phyloP scores from a whole-genome alignment of 2,797 vertebrate genomes.

The Enteromius afrohamiltoni region DNA sequence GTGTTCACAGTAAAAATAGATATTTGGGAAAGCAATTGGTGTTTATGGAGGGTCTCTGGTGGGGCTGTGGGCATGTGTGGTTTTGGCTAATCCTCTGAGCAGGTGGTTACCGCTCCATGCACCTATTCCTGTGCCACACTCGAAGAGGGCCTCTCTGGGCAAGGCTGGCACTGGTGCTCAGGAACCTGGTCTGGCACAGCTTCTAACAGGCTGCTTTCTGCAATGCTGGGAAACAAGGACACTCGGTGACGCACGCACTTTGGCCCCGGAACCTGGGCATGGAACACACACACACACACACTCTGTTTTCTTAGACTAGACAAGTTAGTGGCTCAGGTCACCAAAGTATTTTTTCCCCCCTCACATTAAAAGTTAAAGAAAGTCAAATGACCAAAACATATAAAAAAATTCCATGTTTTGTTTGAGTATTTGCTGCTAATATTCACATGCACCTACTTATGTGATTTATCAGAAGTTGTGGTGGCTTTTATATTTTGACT shows the following conservation, averaged over 20 bases:
- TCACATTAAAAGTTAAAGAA: not conserved
- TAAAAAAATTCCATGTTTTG: not conserved
- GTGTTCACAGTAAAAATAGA: not conserved
- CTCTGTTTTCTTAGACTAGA: slow-evolving; percentile 13
- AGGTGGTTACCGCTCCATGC: slow-evolving; percentile 58
- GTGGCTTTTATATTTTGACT: not conserved
- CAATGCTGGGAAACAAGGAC: slow-evolving; percentile 31
- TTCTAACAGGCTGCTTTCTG: slow-evolving; percentile 29
- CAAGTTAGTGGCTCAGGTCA: not conserved
- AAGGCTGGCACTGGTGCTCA: slow-evolving; percentile 47
- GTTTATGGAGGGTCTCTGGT: slow-evolving; percentile 34
- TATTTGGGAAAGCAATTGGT: slow-evolving; percentile 21
- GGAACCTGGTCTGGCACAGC: slow-evolving; percentile 41
- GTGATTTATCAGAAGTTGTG: not conserved
- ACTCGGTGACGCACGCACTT: slow-evolving; percentile 37
- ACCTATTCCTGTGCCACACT: slow-evolving; percentile 37
- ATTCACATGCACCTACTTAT: not conserved
- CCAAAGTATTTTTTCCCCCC: too few species aligned
- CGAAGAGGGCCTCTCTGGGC: slow-evolving; percentile 42
- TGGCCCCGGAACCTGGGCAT: slow-evolving; percentile 18
- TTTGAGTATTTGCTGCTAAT: not conserved
- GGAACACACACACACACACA: not conserved
- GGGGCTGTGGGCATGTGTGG: slow-evolving; percentile 39
- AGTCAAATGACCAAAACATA: not conserved
- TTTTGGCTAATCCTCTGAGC: slow-evolving; percentile 54